A percentile compares a stretch with the other conserved stretches of the same genome.
These are phyloP conservation scores for Myiagra hebetior DNA, from an alignment of 2,113 vertebrate genomes.

Conservation along the genomic window DNA sequence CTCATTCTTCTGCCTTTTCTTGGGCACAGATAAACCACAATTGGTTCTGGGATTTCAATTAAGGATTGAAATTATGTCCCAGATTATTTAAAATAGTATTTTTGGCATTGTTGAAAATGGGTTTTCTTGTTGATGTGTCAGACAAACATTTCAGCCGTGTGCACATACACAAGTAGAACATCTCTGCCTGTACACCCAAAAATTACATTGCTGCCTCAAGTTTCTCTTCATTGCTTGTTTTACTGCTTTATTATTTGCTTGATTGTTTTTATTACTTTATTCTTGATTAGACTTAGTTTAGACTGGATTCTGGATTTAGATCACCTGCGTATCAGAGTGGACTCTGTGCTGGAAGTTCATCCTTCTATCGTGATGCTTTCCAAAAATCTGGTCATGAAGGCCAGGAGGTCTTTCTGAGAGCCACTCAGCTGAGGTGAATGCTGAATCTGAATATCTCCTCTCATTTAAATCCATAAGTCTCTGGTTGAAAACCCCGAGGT, in stretches of 20 bases:
- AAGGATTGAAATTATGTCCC: neutral
- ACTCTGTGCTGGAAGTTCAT: neutral
- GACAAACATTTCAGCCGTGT: neutral
- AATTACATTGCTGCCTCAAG: rapidly evolving
- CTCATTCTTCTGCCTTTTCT: neutral
- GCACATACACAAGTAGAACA: rapidly evolving
- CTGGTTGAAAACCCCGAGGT: too few relatives aligned
- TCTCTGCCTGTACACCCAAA: neutral
- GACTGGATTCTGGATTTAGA: neutral
- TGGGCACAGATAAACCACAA: neutral
- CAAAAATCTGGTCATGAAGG: neutral
- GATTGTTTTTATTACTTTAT: neutral
- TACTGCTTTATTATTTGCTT: neutral
- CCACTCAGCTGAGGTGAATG: neutral
- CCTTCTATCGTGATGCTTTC: neutral
- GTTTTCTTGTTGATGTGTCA: neutral
- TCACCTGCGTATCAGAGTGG: neutral
- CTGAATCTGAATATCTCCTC: neutral
- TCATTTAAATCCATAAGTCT: rapidly evolving
- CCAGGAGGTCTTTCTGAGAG: neutral
- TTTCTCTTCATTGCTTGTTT: neutral
- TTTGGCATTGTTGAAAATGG: neutral
- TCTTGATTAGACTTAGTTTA: neutral
- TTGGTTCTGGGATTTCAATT: neutral
- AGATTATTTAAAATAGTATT: neutral